Evolutionary conservation across 2,113 vertebrate species (phyloP), one percentile per base, ranked within the genome.

Genomic region (Apus apus): DNA sequence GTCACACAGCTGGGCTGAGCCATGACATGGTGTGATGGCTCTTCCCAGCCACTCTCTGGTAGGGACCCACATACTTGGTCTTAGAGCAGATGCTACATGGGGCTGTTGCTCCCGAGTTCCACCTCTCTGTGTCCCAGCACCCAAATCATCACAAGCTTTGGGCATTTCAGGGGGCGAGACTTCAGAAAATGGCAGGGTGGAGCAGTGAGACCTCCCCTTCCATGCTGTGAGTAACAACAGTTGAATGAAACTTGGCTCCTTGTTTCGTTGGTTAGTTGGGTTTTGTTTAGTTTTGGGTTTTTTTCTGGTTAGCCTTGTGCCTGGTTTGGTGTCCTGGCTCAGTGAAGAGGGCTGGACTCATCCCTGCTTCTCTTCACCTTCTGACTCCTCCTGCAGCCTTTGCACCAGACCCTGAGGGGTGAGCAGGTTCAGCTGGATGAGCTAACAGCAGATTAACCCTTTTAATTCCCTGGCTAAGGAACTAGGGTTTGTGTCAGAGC

Each of bases 1-100:
- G 46, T 10, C 68, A 15, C 32, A 5, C 34, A 22, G 38, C 2
- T 0, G 2, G 45, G 38, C 64, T 64, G 57, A 32, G 26, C 54
- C 46, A 1, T 6, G 29, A 2, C 14, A 2, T 0, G 5, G 21
- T 23, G 36, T 32, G 56, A 3, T 27, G 53, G 23, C 7, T 32
- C 34, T 56, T 23, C 23, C 27, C 25, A 4, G 53, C 13, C 1
- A 4, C 32, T 23, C 18, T 12, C 58, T 61, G 7, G 8, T 22
- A 61, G 66, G 23, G 34, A 11, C 6, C 15, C 57, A 8, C 8
- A 2, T 4, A 18, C 3, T 8, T 32, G 38, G 1, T 34, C 25
- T 60, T 64, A 23, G 6, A 71, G 14, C 26, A 75, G 45, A 14
- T 10, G 17, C 10, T 27, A 10, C 3, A 4, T 1, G 4, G 4